A percentile compares a stretch with the other conserved stretches of the same genome.
phyloP scores from a whole-genome alignment of 2,888 invertebrate species.

The Cactoblastis cactorum region DNA sequence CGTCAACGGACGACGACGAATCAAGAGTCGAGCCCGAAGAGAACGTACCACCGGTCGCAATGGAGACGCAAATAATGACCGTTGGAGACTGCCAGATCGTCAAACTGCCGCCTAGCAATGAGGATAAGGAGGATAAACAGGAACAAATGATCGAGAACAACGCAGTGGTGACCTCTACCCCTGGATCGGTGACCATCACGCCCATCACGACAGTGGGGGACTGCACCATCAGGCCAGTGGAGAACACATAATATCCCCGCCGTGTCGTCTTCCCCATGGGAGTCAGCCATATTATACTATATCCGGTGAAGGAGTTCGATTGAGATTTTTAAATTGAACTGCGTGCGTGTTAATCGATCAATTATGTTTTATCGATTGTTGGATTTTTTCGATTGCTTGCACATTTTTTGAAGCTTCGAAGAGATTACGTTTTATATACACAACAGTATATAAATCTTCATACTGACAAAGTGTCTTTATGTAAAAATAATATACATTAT shows the following conservation, averaged over 20 bases:
- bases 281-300: conserved; percentile 1
- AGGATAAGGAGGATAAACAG: conserved; percentile 50
- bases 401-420: too few relatives aligned
- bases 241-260: conserved; percentile 55
- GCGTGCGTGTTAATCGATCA: conserved; percentile 2
- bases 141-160: conserved; percentile 39
- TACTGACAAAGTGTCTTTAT: too few relatives aligned
- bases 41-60: conserved; percentile 48
- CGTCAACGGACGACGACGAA: conserved; percentile 63
- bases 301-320: conserved; percentile 4
- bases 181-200: conserved; percentile 67
- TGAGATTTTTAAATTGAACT: neutral
- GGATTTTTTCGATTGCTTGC: too few relatives aligned
- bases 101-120: conserved; percentile 57
- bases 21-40: conserved; percentile 56
- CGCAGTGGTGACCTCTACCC: conserved; percentile 41
- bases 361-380: neutral
- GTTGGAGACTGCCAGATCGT: conserved; percentile 76
- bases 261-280: conserved; percentile 45
- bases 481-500: too few relatives aligned
- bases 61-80: conserved; percentile 72
- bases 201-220: conserved; percentile 72
- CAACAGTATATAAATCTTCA: too few relatives aligned
- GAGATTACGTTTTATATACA: too few relatives aligned
- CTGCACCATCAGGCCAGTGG: conserved; percentile 71